Percentiles rank a stretch among this genome's conserved stretches.
phyloP scores from a whole-genome alignment of 1,140 invertebrate species.

The Augochlora pura region DNA sequence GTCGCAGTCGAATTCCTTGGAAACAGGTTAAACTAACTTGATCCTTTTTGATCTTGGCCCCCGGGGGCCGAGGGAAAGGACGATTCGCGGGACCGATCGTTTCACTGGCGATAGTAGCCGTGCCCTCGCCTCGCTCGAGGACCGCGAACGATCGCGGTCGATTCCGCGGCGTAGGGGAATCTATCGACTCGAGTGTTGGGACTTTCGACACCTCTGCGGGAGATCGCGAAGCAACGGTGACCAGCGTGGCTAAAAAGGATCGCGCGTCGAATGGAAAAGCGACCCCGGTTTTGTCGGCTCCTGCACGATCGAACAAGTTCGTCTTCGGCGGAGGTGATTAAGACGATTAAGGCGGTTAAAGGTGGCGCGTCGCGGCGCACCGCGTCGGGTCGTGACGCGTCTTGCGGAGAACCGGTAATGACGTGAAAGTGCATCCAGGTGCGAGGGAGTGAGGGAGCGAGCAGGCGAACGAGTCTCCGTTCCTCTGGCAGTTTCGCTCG shows the following conservation, averaged over 20 bases:
- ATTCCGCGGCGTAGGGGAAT: no score
- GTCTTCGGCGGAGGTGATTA: constrained; percentile 1
- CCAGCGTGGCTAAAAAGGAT: neutral
- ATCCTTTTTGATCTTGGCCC: neutral
- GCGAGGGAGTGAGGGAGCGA: constrained; percentile 49
- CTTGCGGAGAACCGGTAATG: constrained; percentile 63
- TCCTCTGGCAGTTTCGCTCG: constrained; percentile 43
- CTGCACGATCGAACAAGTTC: constrained; percentile 32
- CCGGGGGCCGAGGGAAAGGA: no score
- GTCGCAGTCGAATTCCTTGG: constrained; percentile 15
- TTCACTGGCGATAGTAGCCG: no score
- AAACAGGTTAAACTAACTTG: constrained; percentile 15
- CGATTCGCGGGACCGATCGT: no score
- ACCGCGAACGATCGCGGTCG: no score
- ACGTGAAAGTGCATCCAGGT: constrained; percentile 76
- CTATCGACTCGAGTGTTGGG: no score
- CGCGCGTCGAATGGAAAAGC: neutral
- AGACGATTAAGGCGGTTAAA: neutral
- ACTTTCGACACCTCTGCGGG: neutral
- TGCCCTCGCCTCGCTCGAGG: no score
- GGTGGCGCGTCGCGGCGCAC: constrained; percentile 19
- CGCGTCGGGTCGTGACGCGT: neutral
- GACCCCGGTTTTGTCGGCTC: neutral
- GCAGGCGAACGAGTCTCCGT: constrained; percentile 30
- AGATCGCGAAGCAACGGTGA: neutral